A percentile compares a stretch with the other conserved stretches of the same genome.
Evolutionary conservation across 2,113 vertebrate species (phyloP).

Genomic region (Pomatostomus ruficeps): DNA sequence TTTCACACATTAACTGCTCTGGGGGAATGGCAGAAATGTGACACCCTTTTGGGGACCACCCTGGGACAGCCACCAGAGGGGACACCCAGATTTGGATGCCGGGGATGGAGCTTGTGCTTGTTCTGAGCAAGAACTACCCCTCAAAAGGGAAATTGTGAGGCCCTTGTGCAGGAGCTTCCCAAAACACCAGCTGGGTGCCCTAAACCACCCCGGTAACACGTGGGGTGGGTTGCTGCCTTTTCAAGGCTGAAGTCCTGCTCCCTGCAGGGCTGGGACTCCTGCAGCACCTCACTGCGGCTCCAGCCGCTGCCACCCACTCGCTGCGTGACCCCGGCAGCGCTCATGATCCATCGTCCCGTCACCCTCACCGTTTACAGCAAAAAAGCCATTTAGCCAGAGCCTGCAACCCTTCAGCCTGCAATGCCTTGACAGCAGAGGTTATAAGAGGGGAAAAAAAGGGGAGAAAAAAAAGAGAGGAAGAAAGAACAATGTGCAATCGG

Average conservation of each 20-base stretch:
- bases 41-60: background rate
- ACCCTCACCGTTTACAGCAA: constrained; percentile 70
- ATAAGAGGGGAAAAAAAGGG: background rate
- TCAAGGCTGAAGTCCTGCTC: accelerated
- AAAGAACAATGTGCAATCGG: constrained; percentile 85
- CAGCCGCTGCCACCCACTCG: constrained; percentile 15
- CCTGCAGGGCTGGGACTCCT: background rate
- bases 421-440: constrained; percentile 84
- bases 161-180: background rate
- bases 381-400: constrained; percentile 78
- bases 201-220: accelerated
- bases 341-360: constrained; percentile 70
- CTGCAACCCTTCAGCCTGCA: constrained; percentile 77
- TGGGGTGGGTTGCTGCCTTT: accelerated
- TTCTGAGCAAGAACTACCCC: accelerated
- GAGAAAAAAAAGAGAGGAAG: background rate
- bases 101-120: accelerated
- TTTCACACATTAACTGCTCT: background rate
- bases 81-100: background rate
- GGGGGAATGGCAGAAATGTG: background rate
- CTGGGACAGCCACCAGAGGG: background rate
- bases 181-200: accelerated
- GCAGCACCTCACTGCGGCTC: background rate
- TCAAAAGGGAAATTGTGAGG: accelerated
- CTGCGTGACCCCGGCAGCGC: constrained; percentile 35